Percentiles rank a stretch among this genome's conserved stretches.
Evolutionary conservation across 2,113 vertebrate genomes (phyloP).

Genomic region (Ranitomeya imitator): DNA sequence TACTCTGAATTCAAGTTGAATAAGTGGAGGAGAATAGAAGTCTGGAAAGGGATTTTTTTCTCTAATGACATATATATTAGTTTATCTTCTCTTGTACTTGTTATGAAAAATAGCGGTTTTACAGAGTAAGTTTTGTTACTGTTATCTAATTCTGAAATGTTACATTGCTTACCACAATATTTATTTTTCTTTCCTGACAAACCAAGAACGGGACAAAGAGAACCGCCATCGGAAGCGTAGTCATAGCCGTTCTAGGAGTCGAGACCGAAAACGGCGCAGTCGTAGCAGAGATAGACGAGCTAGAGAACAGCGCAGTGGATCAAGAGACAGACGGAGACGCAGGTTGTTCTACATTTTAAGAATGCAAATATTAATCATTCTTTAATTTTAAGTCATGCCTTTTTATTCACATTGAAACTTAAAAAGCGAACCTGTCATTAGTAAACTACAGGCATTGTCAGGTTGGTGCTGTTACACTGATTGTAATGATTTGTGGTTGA

Average conservation of each 20-base stretch:
- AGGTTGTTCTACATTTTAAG: neutral
- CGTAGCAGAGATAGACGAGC: conserved; percentile 86
- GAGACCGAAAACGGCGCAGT: conserved; percentile 82
- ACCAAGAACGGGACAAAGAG: conserved; percentile 84
- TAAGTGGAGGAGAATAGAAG: too few relatives aligned
- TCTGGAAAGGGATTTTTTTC: too few relatives aligned
- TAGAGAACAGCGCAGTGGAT: conserved; percentile 72
- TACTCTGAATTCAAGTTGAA: too few relatives aligned
- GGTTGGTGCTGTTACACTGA: too few relatives aligned
- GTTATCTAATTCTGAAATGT: neutral
- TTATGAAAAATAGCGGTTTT: too few relatives aligned
- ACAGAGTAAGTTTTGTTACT: neutral
- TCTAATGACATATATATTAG: too few relatives aligned
- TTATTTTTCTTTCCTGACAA: conserved; percentile 12
- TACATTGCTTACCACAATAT: neutral
- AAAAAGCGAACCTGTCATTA: too few relatives aligned
- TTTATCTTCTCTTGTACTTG: too few relatives aligned
- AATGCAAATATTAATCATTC: too few relatives aligned
- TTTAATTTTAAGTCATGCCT: neutral
- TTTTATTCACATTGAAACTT: neutral
- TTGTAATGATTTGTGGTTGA: too few relatives aligned
- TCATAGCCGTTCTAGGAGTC: conserved; percentile 85
- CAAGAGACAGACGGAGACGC: conserved; percentile 67
- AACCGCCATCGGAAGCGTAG: conserved; percentile 87
- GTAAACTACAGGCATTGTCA: too few relatives aligned